These are phyloP conservation scores for Squalus acanthias DNA, from an alignment of 2,797 vertebrate species.

Conservation along the genomic window DNA sequence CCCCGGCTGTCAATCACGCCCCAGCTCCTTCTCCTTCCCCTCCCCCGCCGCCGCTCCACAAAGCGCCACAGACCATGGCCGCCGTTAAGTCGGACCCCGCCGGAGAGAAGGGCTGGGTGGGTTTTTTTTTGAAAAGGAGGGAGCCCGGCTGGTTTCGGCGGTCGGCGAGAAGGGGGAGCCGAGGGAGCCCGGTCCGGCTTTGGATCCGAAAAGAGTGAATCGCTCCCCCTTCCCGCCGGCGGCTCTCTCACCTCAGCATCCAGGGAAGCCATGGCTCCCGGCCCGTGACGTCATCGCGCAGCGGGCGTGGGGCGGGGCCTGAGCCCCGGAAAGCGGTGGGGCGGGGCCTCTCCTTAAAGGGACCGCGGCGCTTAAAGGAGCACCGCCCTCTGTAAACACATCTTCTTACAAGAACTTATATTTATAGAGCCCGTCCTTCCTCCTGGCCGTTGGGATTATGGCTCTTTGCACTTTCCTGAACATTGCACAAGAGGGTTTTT, in stretches of 20 bases:
- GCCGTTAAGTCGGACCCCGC: neutral
- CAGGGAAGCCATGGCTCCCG: conserved; percentile 32
- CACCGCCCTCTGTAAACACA: no score
- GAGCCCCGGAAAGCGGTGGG: neutral
- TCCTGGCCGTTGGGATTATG: no score
- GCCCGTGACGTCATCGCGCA: conserved; percentile 17
- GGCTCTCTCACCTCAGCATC: conserved; percentile 27
- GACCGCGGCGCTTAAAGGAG: neutral
- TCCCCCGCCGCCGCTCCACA: neutral
- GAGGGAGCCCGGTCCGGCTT: neutral
- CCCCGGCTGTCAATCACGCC: neutral
- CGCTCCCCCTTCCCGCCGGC: neutral
- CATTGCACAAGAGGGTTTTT: no score
- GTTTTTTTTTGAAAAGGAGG: no score
- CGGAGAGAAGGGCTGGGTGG: no score
- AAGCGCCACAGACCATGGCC: conserved; percentile 27
- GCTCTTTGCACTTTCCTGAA: no score
- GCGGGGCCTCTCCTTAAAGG: neutral
- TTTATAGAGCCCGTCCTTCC: no score
- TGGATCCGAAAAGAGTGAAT: neutral
- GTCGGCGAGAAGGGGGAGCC: no score
- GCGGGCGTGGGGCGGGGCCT: neutral
- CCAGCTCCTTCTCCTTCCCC: neutral
- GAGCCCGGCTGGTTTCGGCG: neutral
- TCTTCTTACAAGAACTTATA: no score